Base-by-base conservation (phyloP, 1,140 invertebrate genomes). In the Planococcus citri region DNA sequence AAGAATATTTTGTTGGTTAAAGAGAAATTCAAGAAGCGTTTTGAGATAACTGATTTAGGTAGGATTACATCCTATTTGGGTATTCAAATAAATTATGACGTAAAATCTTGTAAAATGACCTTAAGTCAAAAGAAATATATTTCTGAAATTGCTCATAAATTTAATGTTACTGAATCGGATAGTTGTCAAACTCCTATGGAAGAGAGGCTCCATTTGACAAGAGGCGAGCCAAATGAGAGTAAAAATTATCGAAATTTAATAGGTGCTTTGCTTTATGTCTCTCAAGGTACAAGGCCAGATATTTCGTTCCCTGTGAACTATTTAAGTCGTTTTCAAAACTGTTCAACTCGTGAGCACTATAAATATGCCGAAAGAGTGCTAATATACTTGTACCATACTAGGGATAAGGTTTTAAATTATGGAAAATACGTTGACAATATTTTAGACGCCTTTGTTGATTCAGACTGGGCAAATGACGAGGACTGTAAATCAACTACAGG, bases 251-350 rank as follows among this genome's bases (percentile, higher is more conserved):
- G 73, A 68, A 38, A 75, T 17, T 38, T 78, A 4, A 73, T 80
- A 25, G 78, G 77, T 24, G 72, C 73, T 17, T 72, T 83, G 10
- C 76, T 80, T 74, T 82, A 81, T 73, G 68, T 82, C 10, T 68
- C 76, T 14, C 70, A 77, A 21, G 71, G 74, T 0, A 81, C 79
- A n/a, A 69, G 80, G 25, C 81, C 80, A 58, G 81, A 82, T 72
- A 79, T 82, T 22, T 71, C 78, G 1, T 81, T 73, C 74, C 74
- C 78, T 27, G 78, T 82, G 0, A 77, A 75, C 72, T 76, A 74
- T 51, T 71, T 81, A 21, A 78, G 78, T 69, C 79, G 80, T 72
- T 82, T 79, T 71, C 78, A 78, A 71, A 75, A 75, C 51, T 74
- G 72, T 72, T 78, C 75, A 71, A 64, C 41, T 27, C 9, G 70